phyloP scores from a whole-genome alignment of 2,888 invertebrate genomes.

The Steinernema scapterisci region DNA sequence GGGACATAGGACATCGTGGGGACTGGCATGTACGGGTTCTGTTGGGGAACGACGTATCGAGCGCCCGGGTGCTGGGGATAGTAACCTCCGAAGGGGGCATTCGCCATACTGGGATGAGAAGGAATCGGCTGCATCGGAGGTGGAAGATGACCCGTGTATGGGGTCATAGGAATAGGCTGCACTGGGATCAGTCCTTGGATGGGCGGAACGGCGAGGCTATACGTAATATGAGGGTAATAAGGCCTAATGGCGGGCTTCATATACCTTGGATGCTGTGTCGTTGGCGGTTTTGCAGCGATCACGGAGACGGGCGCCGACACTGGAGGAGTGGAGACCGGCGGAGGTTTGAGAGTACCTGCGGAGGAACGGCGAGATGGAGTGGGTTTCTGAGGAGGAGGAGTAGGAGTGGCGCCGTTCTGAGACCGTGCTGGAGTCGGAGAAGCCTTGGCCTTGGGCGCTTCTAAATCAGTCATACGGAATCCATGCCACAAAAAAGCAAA shows the following conservation, averaged over 20 bases:
- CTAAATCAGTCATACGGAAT: background rate
- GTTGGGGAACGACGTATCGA: slow-evolving; percentile 9
- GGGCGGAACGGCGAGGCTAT: slow-evolving; percentile 32
- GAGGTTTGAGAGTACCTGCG: slow-evolving; percentile 1
- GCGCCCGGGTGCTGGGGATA: slow-evolving; percentile 1
- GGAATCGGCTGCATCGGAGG: slow-evolving; percentile 34
- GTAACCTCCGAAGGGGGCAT: background rate
- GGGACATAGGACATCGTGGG: too few relatives aligned
- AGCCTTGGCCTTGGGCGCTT: background rate
- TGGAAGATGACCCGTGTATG: background rate
- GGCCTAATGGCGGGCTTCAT: background rate
- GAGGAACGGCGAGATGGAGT: background rate
- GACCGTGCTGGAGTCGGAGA: background rate
- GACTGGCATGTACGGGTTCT: slow-evolving; percentile 22
- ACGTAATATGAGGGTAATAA: too few relatives aligned
- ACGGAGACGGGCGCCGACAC: background rate
- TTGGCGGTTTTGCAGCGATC: slow-evolving; percentile 30
- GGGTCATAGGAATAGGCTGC: background rate
- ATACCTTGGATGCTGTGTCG: background rate
- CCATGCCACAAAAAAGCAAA: too few relatives aligned
- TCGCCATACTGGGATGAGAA: slow-evolving; percentile 2
- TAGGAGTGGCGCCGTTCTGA: slow-evolving; percentile 10
- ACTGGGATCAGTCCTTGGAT: slow-evolving; percentile 14
- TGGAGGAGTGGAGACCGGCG: slow-evolving; percentile 6
- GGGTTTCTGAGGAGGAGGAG: slow-evolving; percentile 1